Evolutionary conservation across 2,113 vertebrate genomes (phyloP).

Genomic region (Empidonax alnorum): DNA sequence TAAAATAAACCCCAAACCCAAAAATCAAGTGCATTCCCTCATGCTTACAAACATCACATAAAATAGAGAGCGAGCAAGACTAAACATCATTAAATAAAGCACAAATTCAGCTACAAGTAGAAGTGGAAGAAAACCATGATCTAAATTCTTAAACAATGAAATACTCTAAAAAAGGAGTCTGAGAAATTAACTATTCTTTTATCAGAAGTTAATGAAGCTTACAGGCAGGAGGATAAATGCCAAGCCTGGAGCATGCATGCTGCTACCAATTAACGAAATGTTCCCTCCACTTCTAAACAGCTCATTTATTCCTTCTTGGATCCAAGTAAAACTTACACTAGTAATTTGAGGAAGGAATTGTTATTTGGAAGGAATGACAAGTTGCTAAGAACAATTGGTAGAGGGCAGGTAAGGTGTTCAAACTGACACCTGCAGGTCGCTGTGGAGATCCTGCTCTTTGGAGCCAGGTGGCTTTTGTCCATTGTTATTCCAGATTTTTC

Average conservation of each 20-base stretch:
- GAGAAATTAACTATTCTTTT: constrained; percentile 36
- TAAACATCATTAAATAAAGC: neutral
- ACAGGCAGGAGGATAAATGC: neutral
- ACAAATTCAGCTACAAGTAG: neutral
- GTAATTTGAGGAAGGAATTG: neutral
- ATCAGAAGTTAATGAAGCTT: constrained; percentile 36
- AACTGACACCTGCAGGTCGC: neutral
- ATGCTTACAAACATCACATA: neutral
- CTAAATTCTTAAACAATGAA: neutral
- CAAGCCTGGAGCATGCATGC: constrained; percentile 9
- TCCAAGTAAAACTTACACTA: neutral
- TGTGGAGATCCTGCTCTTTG: rapidly evolving
- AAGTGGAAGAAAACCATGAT: constrained; percentile 26
- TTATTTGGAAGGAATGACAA: neutral
- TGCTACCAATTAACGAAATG: constrained; percentile 42
- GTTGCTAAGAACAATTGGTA: neutral
- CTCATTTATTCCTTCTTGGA: neutral
- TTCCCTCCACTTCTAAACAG: neutral
- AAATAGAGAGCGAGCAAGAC: neutral
- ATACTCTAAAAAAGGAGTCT: neutral
- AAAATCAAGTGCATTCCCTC: neutral
- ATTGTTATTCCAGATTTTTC: neutral
- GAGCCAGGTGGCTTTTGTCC: neutral
- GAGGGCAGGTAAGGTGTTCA: neutral
- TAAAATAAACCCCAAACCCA: neutral